Percentiles rank a stretch among this genome's conserved stretches.
Evolutionary conservation across 2,888 invertebrate species (phyloP).

Genomic region (Conchocele bisecta): DNA sequence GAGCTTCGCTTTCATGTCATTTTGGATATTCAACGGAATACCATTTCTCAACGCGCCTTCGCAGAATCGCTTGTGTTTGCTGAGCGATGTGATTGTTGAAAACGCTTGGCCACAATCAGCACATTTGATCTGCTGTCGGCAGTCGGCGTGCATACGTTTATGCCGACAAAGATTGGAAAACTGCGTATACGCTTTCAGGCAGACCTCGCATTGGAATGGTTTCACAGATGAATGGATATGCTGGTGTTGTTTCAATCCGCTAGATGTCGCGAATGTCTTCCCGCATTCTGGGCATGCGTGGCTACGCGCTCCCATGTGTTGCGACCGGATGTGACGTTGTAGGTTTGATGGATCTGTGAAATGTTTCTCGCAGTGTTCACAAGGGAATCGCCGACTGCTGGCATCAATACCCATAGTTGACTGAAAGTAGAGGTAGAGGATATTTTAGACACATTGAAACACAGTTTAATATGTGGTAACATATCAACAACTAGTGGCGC

Average conservation of each 20-base stretch:
- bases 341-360: slow-evolving; percentile 98
- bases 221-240: slow-evolving; percentile 99
- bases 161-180: slow-evolving; percentile 99
- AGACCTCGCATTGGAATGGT: slow-evolving; percentile 95
- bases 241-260: slow-evolving; percentile 98
- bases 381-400: slow-evolving; percentile 86
- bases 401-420: too few species aligned
- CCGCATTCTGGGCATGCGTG: slow-evolving; percentile 99
- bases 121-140: slow-evolving; percentile 95
- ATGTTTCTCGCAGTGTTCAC: slow-evolving; percentile 88
- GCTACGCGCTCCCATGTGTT: slow-evolving; percentile 94
- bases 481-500: too few species aligned
- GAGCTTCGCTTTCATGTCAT: slow-evolving; percentile 55
- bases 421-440: too few species aligned
- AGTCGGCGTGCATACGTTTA: slow-evolving; percentile 98
- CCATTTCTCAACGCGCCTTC: slow-evolving; percentile 87
- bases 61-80: slow-evolving; percentile 98
- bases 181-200: slow-evolving; percentile 98
- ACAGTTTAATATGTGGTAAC: too few species aligned
- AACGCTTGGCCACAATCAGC: slow-evolving; percentile 96
- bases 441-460: too few species aligned
- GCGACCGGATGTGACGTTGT: slow-evolving; percentile 97
- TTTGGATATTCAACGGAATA: slow-evolving; percentile 61
- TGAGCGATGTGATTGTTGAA: slow-evolving; percentile 93
- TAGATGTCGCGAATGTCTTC: slow-evolving; percentile 98